Evolutionary conservation across 2,888 invertebrate species (phyloP).

Genomic region (Brassicogethes aeneus): DNA sequence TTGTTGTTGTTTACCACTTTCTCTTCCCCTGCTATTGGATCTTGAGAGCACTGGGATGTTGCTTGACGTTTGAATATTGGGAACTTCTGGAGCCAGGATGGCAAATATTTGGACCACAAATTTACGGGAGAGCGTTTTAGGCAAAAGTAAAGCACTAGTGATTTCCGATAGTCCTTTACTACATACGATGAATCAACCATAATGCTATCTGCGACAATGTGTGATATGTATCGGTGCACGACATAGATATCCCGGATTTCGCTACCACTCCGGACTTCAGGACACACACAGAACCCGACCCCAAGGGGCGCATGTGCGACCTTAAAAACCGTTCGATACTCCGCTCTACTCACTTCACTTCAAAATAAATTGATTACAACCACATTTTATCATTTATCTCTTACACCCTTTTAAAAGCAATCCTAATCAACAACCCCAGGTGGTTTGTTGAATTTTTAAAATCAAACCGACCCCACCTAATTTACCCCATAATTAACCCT

Average conservation of each 20-base stretch:
- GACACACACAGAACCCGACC: slow-evolving; percentile 3
- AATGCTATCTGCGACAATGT: slow-evolving; percentile 30
- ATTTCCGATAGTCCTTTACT: slow-evolving; percentile 23
- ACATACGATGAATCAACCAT: slow-evolving; percentile 35
- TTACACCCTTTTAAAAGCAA: too few relatives aligned
- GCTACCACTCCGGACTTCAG: slow-evolving; percentile 15
- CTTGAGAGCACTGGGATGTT: slow-evolving; percentile 9
- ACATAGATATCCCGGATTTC: slow-evolving; percentile 26
- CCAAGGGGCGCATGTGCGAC: slow-evolving; percentile 28
- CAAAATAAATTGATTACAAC: slow-evolving; percentile 24
- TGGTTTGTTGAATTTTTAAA: too few relatives aligned
- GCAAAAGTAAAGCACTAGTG: slow-evolving; percentile 14
- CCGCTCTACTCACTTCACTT: slow-evolving; percentile 12
- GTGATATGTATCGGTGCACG: slow-evolving; percentile 34
- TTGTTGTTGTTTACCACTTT: slow-evolving; percentile 15
- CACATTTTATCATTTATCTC: too few relatives aligned
- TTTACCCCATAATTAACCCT: too few relatives aligned
- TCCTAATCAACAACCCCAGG: too few relatives aligned
- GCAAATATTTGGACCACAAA: slow-evolving; percentile 25
- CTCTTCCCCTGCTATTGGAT: slow-evolving; percentile 9
- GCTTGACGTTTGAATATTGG: slow-evolving; percentile 28
- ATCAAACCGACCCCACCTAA: too few relatives aligned
- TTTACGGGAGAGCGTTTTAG: slow-evolving; percentile 18
- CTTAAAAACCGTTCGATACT: slow-evolving; percentile 30
- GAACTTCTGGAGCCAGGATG: slow-evolving; percentile 41